Conservation (phyloP, 2,113 vertebrate species). For the Dicentrarchus labrax region DNA sequence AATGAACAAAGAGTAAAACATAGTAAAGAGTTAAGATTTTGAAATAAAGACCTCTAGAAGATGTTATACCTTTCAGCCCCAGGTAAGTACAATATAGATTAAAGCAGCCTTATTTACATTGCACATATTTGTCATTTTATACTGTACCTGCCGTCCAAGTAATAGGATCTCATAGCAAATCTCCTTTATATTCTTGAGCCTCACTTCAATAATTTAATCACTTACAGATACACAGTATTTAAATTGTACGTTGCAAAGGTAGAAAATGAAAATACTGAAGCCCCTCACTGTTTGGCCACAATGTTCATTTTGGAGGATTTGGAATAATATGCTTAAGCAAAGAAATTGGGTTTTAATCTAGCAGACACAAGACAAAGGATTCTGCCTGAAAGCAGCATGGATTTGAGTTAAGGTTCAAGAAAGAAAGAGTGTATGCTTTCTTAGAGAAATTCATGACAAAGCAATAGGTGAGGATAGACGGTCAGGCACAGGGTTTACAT, state of each 20-base stretch:
- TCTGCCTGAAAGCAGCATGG: slow-evolving; percentile 11
- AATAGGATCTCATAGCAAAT: slow-evolving; percentile 20
- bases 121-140: slow-evolving; percentile 37
- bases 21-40: slow-evolving; percentile 7
- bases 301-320: slow-evolving; percentile 57
- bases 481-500: slow-evolving; percentile 22
- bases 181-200: slow-evolving; percentile 20
- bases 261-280: slow-evolving; percentile 54
- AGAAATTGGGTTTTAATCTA: slow-evolving; percentile 57
- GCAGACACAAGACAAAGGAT: slow-evolving; percentile 46
- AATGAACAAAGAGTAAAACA: neutral
- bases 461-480: slow-evolving; percentile 23
- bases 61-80: slow-evolving; percentile 16
- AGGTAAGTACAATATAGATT: slow-evolving; percentile 50
- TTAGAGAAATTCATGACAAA: slow-evolving; percentile 45
- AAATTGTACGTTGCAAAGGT: slow-evolving; percentile 14
- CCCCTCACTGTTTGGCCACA: slow-evolving; percentile 15
- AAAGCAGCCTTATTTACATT: slow-evolving; percentile 36
- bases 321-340: slow-evolving; percentile 51
- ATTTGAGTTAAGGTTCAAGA: slow-evolving; percentile 15
- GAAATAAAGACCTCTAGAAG: slow-evolving; percentile 24
- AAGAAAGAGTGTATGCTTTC: neutral
- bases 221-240: slow-evolving; percentile 9
- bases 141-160: slow-evolving; percentile 14
- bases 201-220: slow-evolving; percentile 47